Evolutionary conservation across 2,888 invertebrate species (phyloP).

Genomic region (Cenopis cana): DNA sequence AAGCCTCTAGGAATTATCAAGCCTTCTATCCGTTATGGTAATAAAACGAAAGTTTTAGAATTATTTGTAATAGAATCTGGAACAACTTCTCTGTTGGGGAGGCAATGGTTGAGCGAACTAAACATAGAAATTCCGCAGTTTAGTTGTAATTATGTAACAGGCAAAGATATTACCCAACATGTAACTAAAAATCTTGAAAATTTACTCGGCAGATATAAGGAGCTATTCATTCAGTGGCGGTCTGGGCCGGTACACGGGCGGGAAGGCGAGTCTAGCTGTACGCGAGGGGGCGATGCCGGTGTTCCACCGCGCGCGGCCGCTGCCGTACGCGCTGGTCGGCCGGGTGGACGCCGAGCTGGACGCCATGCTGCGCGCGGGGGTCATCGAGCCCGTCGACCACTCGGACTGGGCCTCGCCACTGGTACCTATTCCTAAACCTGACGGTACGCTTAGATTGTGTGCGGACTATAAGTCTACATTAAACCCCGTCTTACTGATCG

Average conservation of each 20-base stretch:
- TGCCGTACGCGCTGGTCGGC: too few relatives aligned
- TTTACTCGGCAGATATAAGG: slow-evolving; percentile 12
- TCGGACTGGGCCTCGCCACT: slow-evolving; percentile 39
- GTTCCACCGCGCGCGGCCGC: too few relatives aligned
- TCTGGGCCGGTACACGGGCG: too few relatives aligned
- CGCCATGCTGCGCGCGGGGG: too few relatives aligned
- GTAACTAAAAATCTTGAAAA: background rate
- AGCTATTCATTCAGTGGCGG: slow-evolving; percentile 1
- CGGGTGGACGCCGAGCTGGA: too few relatives aligned
- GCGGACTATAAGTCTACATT: slow-evolving; percentile 23
- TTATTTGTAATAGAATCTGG: slow-evolving; percentile 7
- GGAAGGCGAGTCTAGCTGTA: too few relatives aligned
- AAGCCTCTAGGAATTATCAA: background rate
- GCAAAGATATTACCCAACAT: background rate
- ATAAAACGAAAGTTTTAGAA: slow-evolving; percentile 2
- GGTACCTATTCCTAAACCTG: slow-evolving; percentile 27
- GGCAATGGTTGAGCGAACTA: slow-evolving; percentile 12
- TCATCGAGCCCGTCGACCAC: slow-evolving; percentile 13
- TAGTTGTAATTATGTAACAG: background rate
- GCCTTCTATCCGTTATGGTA: background rate
- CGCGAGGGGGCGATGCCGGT: too few relatives aligned
- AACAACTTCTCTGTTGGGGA: slow-evolving; percentile 1
- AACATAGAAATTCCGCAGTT: slow-evolving; percentile 3
- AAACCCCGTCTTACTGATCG: slow-evolving; percentile 17
- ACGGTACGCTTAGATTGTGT: slow-evolving; percentile 35